These are phyloP conservation scores for Lordiphosa collinella DNA, from an alignment of 1,140 invertebrate species.

Conservation along the genomic window DNA sequence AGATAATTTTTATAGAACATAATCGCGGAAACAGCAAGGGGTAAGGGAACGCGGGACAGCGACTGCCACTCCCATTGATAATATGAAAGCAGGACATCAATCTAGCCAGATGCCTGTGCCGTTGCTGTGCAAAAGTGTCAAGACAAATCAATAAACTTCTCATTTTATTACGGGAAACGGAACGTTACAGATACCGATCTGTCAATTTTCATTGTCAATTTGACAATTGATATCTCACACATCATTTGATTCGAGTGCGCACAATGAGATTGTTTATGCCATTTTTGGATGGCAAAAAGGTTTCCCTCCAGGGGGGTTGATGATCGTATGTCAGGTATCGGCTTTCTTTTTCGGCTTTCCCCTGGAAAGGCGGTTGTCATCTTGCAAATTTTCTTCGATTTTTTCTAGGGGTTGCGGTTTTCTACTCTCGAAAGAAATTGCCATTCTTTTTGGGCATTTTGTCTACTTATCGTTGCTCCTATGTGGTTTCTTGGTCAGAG, in stretches of 20 bases:
- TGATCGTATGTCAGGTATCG: slow-evolving; percentile 35
- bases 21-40: slow-evolving; percentile 52
- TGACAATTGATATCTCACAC: slow-evolving; percentile 79
- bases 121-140: slow-evolving; percentile 58
- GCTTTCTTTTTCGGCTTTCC: slow-evolving; percentile 30
- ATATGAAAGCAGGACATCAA: slow-evolving; percentile 51
- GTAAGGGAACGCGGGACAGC: slow-evolving; percentile 26
- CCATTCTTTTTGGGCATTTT: slow-evolving; percentile 47
- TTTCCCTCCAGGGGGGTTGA: slow-evolving; percentile 7
- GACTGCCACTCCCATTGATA: slow-evolving; percentile 67
- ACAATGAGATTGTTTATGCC: slow-evolving; percentile 78
- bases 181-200: slow-evolving; percentile 60
- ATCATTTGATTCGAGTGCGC: slow-evolving; percentile 77
- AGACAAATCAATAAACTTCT: slow-evolving; percentile 79
- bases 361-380: background rate
- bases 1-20: slow-evolving; percentile 73
- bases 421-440: slow-evolving; percentile 43
- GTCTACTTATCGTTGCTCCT: slow-evolving; percentile 43
- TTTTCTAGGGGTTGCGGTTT: slow-evolving; percentile 57
- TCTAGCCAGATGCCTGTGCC: slow-evolving; percentile 28
- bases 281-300: slow-evolving; percentile 29
- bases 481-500: slow-evolving; percentile 48
- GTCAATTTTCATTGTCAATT: slow-evolving; percentile 74
- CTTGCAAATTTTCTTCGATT: slow-evolving; percentile 14
- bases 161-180: slow-evolving; percentile 67